Conservation (phyloP, 2,797 vertebrate species). For the Saxicola maurus region DNA sequence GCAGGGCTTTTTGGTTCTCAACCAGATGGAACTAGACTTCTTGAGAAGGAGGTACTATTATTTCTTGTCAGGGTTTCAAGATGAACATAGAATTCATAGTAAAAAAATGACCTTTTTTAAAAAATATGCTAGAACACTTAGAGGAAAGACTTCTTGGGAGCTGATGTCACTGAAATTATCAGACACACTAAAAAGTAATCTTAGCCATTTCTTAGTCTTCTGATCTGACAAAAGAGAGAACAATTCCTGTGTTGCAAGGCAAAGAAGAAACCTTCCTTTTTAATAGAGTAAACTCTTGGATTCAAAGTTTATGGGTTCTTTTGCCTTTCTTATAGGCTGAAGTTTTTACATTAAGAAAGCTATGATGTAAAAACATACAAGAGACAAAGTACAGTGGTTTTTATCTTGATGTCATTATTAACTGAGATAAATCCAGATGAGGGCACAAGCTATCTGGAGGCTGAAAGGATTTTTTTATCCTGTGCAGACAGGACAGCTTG, state of each 20-base stretch:
- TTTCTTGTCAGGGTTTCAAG: constrained; percentile 34
- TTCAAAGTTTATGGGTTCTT: background rate
- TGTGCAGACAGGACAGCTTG: background rate
- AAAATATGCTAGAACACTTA: background rate
- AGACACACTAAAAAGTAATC: background rate
- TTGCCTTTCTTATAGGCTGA: background rate
- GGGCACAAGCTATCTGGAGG: background rate
- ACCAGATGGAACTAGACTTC: background rate
- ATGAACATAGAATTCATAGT: background rate
- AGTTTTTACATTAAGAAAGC: background rate
- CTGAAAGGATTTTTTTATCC: background rate
- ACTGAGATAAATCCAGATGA: background rate
- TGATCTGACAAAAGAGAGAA: background rate
- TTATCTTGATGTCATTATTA: background rate
- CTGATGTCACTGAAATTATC: background rate
- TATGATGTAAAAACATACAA: background rate
- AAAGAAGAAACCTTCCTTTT: background rate
- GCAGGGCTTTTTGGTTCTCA: constrained; percentile 1
- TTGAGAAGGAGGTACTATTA: background rate
- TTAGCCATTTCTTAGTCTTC: background rate
- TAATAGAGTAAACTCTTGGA: background rate
- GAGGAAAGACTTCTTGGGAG: constrained; percentile 17
- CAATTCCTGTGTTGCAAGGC: background rate
- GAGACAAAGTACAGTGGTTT: background rate
- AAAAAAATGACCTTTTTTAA: background rate